Base-by-base conservation (phyloP, 2,888 invertebrate genomes). In the Campoplex capitator region DNA sequence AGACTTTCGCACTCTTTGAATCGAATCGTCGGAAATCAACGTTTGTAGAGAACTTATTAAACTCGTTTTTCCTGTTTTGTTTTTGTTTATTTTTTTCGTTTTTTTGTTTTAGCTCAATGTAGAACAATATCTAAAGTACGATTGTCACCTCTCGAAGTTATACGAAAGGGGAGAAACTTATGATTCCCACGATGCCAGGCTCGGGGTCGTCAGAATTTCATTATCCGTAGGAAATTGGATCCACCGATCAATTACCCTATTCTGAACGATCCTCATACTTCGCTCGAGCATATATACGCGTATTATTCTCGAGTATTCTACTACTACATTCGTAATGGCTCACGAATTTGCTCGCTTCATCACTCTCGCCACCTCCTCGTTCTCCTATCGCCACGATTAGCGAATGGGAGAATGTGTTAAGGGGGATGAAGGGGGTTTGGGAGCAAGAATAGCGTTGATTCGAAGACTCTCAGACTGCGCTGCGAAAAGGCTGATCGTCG, bases 191-290 rank as follows among this genome's bases (percentile, higher is more conserved):
- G 79, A 89, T 89, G 88, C 73, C 71, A 81, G 56, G 56, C 75
- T 71, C 89, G 86, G 85, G 85, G 83, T 85, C 88, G 67, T 86
- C 78, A 86, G 90, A 91, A 91, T 92, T 91, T 92, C 92, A 92
- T 92, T 91, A 92, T 89, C 89, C 81, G 76, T 67, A 75, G 88
- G 90, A 91, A 92, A 92, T 92, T 91, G 91, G 87, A 92, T 91
- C 90, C 87, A 83, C 88, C 91, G 92, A 92, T 92, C 91, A 91
- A 91, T 92, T 92, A 91, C 89, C 88, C 90, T 88, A 83, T 90
- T 90, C 88, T 83, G 85, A 88, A 83, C 84, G 79, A 70, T 77
- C 80, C 85, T 87, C 83, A 38, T 54, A 54, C 67, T 78, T 48
- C 54, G 23, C 16, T 45, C 16, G 38, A 38, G 32, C 45, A 32